phyloP scores from a whole-genome alignment of 2,888 invertebrate species.

The Xestia rhomboidea region DNA sequence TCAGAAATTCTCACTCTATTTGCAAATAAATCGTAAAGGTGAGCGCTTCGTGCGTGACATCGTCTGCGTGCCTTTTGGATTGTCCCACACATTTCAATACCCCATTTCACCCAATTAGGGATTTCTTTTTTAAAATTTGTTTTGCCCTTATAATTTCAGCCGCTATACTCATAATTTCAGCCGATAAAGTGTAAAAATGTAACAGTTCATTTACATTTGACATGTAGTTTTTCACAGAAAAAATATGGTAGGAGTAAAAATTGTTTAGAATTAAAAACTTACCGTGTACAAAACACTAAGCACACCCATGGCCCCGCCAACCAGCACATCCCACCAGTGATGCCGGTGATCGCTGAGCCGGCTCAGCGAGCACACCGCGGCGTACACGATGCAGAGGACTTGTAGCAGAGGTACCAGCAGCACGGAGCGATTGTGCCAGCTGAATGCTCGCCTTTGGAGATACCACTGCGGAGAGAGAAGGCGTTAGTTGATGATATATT shows the following conservation, averaged over 20 bases:
- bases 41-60: neutral
- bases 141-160: too few relatives aligned
- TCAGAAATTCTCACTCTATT: neutral
- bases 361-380: slow-evolving; percentile 92
- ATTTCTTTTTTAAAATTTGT: too few relatives aligned
- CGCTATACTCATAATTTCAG: too few relatives aligned
- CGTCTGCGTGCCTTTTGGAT: too few relatives aligned
- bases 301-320: slow-evolving; percentile 91
- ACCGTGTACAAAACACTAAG: slow-evolving; percentile 91
- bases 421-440: slow-evolving; percentile 86
- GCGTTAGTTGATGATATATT: neutral
- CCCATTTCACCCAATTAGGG: neutral
- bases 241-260: neutral
- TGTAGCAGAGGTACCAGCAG: slow-evolving; percentile 92
- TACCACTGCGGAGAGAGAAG: slow-evolving; percentile 90
- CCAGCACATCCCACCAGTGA: slow-evolving; percentile 95
- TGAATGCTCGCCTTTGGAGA: slow-evolving; percentile 90
- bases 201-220: too few relatives aligned
- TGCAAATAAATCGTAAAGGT: neutral
- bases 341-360: slow-evolving; percentile 94
- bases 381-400: slow-evolving; percentile 91
- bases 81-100: neutral
- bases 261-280: slow-evolving; percentile 61
- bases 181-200: too few relatives aligned
- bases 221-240: too few relatives aligned